phyloP scores from a whole-genome alignment of 2,888 invertebrate genomes.

The Dascillus cervinus region DNA sequence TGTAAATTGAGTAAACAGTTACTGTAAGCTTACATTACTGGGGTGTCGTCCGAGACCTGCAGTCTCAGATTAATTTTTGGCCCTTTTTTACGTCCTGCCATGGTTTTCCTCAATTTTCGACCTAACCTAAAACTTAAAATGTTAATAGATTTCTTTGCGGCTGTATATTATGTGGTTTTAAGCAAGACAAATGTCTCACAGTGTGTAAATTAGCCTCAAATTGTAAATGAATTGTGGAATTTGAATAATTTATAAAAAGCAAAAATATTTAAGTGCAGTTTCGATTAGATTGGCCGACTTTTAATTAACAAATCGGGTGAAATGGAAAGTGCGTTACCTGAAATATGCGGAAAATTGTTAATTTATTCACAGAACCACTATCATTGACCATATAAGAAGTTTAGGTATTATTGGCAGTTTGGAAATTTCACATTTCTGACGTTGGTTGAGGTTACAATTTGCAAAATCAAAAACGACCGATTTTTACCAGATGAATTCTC shows the following conservation, averaged over 20 bases:
- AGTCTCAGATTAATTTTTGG: slow-evolving; percentile 47
- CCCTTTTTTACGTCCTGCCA: slow-evolving; percentile 29
- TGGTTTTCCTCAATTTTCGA: slow-evolving; percentile 2
- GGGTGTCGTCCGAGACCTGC: slow-evolving; percentile 45
- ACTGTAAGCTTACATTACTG: slow-evolving; percentile 43
- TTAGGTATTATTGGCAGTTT: no score
- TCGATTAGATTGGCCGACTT: no score
- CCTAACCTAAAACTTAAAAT: background rate
- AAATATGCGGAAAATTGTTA: background rate
- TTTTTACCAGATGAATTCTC: no score
- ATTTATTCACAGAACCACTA: background rate
- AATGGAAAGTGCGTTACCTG: no score
- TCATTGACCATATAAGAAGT: background rate
- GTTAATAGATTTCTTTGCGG: no score
- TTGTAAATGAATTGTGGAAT: no score
- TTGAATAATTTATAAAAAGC: no score
- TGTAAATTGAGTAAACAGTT: slow-evolving; percentile 3
- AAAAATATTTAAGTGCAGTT: no score
- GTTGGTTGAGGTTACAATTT: no score
- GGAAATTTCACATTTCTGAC: no score
- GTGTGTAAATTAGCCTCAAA: background rate
- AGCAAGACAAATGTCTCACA: background rate
- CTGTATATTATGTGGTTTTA: background rate
- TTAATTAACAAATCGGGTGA: no score
- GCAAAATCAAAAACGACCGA: no score